A percentile compares a stretch with the other conserved stretches of the same genome.
These are phyloP conservation scores for Pagetopsis macropterus DNA, from an alignment of 2,797 vertebrate species.

Conservation along the genomic window DNA sequence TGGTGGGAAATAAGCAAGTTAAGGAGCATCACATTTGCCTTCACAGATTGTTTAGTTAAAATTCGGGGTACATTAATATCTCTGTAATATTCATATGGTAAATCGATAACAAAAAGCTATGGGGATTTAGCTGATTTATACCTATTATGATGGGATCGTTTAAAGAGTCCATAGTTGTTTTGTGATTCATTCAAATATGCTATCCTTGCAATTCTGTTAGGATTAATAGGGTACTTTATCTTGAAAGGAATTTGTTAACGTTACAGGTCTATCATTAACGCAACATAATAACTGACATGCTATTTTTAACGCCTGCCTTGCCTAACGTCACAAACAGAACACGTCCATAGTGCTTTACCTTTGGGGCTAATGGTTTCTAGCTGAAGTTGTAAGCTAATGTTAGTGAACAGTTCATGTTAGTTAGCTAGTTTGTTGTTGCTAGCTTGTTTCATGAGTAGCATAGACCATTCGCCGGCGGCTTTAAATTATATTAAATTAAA, in stretches of 20 bases:
- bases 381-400: slow-evolving; percentile 64
- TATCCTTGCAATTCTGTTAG: neutral
- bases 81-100: neutral
- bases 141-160: neutral
- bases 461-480: slow-evolving; percentile 1
- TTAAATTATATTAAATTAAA: neutral
- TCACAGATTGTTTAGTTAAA: neutral
- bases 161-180: too few species aligned
- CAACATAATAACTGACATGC: neutral
- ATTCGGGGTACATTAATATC: neutral
- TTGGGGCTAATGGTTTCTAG: slow-evolving; percentile 31
- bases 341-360: neutral
- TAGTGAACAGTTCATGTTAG: slow-evolving; percentile 60
- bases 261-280: neutral
- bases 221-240: neutral
- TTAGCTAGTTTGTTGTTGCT: slow-evolving; percentile 58
- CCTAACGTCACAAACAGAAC: too few species aligned
- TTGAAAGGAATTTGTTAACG: neutral
- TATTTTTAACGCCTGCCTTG: neutral
- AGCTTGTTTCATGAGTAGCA: slow-evolving; percentile 23
- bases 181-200: neutral
- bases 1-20: neutral
- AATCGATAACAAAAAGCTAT: neutral
- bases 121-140: neutral
- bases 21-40: slow-evolving; percentile 2